These are phyloP conservation scores for Grus americana DNA, from an alignment of 2,113 vertebrate genomes.

Conservation along the genomic window DNA sequence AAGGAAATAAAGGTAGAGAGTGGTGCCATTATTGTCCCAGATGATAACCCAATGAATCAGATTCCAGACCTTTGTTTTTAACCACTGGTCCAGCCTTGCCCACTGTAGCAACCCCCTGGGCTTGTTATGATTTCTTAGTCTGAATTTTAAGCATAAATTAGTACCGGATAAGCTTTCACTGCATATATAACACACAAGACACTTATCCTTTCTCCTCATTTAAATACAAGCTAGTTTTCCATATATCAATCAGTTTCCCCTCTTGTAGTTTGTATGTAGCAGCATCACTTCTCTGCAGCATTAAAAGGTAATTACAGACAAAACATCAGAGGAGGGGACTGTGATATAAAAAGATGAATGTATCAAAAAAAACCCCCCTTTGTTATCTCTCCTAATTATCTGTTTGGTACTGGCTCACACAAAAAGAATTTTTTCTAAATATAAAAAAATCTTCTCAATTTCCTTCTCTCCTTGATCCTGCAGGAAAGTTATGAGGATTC, in stretches of 20 bases:
- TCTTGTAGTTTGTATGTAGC: not conserved
- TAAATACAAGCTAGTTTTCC: not conserved
- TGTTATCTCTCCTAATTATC: not conserved
- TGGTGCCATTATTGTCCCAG: not conserved
- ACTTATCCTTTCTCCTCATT: not conserved
- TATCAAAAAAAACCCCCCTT: not conserved
- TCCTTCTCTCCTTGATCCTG: not conserved
- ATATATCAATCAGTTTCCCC: not conserved
- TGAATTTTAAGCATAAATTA: not conserved
- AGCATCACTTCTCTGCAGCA: not conserved
- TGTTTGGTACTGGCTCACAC: not conserved
- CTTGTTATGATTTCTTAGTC: not conserved
- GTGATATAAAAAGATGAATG: not conserved
- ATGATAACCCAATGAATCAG: not conserved
- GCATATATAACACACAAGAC: not conserved
- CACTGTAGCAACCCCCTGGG: not conserved
- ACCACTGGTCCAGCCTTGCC: not conserved
- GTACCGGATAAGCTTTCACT: not conserved
- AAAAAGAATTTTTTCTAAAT: not conserved
- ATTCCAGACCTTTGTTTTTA: not conserved
- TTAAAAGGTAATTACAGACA: not conserved
- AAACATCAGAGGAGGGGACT: not conserved
- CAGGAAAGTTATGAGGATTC: not conserved
- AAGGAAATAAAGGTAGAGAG: not conserved
- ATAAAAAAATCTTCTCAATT: not conserved